Percentiles rank a stretch among this genome's conserved stretches.
Conservation (phyloP, 2,113 vertebrate species). For the Callorhinus ursinus region DNA sequence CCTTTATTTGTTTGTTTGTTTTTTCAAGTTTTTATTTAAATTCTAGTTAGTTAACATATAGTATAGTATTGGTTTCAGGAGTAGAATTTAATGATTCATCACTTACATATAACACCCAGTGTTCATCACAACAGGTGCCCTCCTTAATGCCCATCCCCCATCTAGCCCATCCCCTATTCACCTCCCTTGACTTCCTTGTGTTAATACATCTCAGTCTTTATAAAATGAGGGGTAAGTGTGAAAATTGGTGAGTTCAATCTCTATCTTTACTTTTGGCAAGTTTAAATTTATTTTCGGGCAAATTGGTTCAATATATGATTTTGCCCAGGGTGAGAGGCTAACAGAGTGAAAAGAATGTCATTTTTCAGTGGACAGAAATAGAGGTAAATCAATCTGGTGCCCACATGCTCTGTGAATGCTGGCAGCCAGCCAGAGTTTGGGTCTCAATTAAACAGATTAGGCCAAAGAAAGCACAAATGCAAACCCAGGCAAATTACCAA, state of each 20-base stretch:
- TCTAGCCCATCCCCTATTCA: neutral
- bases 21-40: neutral
- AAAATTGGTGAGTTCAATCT: neutral
- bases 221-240: neutral
- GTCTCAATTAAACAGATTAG: conserved; percentile 87
- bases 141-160: neutral
- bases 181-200: neutral
- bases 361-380: conserved; percentile 25
- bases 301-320: neutral
- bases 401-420: conserved; percentile 78
- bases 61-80: neutral
- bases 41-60: neutral
- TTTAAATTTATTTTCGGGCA: conserved; percentile 5
- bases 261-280: neutral
- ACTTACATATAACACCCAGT: neutral
- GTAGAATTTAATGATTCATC: neutral
- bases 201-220: neutral
- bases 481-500: conserved; percentile 85
- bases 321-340: neutral
- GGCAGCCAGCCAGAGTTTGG: conserved; percentile 82
- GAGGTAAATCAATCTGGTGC: conserved; percentile 75
- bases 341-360: neutral
- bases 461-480: conserved; percentile 86
- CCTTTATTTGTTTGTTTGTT: neutral
- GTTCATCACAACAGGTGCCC: neutral